Evolutionary conservation across 2,888 invertebrate species (phyloP), one percentile per base, ranked within the genome.

Genomic region (Esperia sulphurella): DNA sequence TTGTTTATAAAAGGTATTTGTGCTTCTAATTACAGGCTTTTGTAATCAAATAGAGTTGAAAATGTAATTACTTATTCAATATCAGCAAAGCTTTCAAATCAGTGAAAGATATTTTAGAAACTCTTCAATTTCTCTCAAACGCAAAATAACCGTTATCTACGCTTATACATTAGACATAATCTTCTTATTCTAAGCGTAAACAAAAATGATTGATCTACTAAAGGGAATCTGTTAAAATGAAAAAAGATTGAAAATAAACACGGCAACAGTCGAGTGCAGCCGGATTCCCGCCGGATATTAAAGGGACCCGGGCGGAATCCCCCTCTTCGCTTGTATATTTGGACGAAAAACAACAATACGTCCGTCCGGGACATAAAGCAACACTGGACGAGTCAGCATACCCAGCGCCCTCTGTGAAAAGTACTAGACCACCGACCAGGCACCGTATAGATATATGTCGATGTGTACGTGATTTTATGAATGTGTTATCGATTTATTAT

Each of bases 251-350:
- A 61, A 64, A 72, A 72, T 71, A 79, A 78, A 75, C 70, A 70
- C 67, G 70, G 70, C 69, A 71, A 48, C 45, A 57, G 57, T 57
- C 66, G 69, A 75, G 71, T 72, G 67, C 68, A 68, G 63, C 68
- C 78, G 80, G 69, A 75, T 69, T 71, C 66, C 68, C 67, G 63
- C 68, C 78, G 80, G 80, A 81, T 79, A 81, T 80, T 80, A 79
- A 81, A 77, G 72, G 72, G 73, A 70, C 74, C 61, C 64, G 64
- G 62, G 62, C 58, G 64, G 69, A 68, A 71, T 73, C 72, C 61
- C 29, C 38, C 49, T 61, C 67, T 65, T 59, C 57, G 60, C 50
- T 59, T 55, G 46, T 55, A 46, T 56, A 61, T 56, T 58, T 46
- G 45, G 52, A 53, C 45, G 54, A 70, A 72, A 73, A 75, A 73